Conservation (phyloP, 2,888 invertebrate species). For the Caenorhabditis plicata region DNA sequence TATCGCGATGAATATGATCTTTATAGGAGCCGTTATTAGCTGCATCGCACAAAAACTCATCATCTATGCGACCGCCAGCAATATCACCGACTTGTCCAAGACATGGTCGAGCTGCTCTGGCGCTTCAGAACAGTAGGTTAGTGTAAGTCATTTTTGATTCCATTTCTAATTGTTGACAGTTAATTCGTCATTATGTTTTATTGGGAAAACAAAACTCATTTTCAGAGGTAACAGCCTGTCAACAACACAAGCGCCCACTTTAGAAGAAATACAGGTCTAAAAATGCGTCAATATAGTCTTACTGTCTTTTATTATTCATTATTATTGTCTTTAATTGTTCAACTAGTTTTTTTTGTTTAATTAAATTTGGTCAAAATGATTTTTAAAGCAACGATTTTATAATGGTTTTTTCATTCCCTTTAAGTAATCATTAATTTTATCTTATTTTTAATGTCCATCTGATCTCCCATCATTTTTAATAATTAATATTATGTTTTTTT, state of each 20-base stretch:
- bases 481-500: no score
- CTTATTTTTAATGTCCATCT: no score
- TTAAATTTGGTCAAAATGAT: no score
- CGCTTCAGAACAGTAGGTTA: conserved; percentile 36
- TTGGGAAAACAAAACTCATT: conserved; percentile 8
- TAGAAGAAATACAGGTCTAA: conserved; percentile 56
- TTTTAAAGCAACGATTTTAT: no score
- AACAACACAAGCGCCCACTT: conserved; percentile 37
- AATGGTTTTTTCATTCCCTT: no score
- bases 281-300: neutral
- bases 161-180: neutral
- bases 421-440: no score
- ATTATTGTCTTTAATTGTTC: no score
- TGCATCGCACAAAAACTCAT: conserved; percentile 46
- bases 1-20: neutral
- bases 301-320: no score
- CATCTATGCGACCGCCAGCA: conserved; percentile 50
- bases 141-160: no score
- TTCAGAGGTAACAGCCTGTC: conserved; percentile 42
- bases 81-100: conserved; percentile 65
- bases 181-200: conserved; percentile 5
- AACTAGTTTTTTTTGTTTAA: no score
- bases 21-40: conserved; percentile 63
- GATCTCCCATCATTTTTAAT: no score
- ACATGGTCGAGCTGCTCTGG: conserved; percentile 56